phyloP scores from a whole-genome alignment of 2,113 vertebrate genomes.

The Diadophis punctatus region DNA sequence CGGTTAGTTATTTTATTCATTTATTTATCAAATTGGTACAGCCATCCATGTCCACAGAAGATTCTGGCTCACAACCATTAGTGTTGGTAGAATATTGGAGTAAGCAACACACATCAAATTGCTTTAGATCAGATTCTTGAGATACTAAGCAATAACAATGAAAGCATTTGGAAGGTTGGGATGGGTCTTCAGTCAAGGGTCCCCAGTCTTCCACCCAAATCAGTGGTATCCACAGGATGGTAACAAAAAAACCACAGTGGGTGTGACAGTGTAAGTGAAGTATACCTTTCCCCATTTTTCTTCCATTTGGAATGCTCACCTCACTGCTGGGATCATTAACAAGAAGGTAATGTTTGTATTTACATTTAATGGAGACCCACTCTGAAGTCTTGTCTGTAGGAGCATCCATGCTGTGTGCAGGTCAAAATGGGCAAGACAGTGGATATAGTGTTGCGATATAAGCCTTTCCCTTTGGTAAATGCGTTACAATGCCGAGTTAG shows the following conservation, averaged over 20 bases:
- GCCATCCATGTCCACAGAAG: not conserved
- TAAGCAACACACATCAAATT: not conserved
- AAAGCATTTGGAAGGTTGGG: not conserved
- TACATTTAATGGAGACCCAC: not conserved
- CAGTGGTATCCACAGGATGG: not conserved
- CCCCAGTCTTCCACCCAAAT: not conserved
- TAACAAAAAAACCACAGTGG: not conserved
- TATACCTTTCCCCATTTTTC: not conserved
- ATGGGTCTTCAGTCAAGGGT: not conserved
- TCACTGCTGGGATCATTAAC: not conserved
- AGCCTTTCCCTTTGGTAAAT: not conserved
- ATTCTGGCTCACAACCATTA: not conserved
- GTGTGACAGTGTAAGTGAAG: not conserved
- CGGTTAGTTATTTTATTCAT: not conserved
- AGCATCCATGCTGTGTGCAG: not conserved
- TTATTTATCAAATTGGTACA: not conserved
- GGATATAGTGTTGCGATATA: not conserved
- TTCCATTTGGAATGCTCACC: not conserved
- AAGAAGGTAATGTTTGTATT: not conserved
- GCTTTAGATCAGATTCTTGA: not conserved
- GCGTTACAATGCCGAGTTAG: not conserved
- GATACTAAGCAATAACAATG: not conserved
- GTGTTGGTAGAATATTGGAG: not conserved
- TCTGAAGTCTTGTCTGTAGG: not conserved
- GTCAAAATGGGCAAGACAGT: not conserved